Percentiles rank a stretch among this genome's conserved stretches.
phyloP scores from a whole-genome alignment of 2,888 invertebrate species.

The Portevinia maculata region DNA sequence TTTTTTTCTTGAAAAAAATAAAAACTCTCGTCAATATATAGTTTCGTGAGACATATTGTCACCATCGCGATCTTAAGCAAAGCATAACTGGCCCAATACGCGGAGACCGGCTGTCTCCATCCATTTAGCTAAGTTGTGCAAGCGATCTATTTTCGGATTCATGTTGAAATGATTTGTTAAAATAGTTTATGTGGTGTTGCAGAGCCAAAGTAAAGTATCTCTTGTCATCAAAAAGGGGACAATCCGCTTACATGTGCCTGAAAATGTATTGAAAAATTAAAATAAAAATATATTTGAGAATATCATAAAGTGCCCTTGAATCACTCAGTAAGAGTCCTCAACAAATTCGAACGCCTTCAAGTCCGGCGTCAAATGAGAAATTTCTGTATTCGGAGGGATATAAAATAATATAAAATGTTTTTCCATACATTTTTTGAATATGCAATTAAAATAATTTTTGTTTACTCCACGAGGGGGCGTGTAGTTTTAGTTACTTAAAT shows the following conservation, averaged over 20 bases:
- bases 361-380: constrained; percentile 26
- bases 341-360: constrained; percentile 2
- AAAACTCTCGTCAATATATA: constrained; percentile 14
- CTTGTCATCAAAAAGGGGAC: constrained; percentile 40
- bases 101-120: constrained; percentile 9
- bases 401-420: constrained; percentile 53
- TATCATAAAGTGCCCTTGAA: constrained; percentile 31
- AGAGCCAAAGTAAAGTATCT: constrained; percentile 20
- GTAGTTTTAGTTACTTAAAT: constrained; percentile 25
- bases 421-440: constrained; percentile 17
- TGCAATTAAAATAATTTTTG: constrained; percentile 63
- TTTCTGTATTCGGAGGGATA: constrained; percentile 36
- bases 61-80: constrained; percentile 51
- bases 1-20: not conserved
- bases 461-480: constrained; percentile 54
- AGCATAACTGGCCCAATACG: constrained; percentile 65
- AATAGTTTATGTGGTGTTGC: constrained; percentile 29
- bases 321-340: no score
- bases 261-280: not conserved
- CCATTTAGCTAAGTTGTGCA: constrained; percentile 45
- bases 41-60: constrained; percentile 59
- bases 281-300: not conserved
- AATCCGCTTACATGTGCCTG: not conserved
- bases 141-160: constrained; percentile 56
- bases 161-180: constrained; percentile 50